Conservation (phyloP, 1,140 invertebrate genomes). For the Platyscapa corneri region DNA sequence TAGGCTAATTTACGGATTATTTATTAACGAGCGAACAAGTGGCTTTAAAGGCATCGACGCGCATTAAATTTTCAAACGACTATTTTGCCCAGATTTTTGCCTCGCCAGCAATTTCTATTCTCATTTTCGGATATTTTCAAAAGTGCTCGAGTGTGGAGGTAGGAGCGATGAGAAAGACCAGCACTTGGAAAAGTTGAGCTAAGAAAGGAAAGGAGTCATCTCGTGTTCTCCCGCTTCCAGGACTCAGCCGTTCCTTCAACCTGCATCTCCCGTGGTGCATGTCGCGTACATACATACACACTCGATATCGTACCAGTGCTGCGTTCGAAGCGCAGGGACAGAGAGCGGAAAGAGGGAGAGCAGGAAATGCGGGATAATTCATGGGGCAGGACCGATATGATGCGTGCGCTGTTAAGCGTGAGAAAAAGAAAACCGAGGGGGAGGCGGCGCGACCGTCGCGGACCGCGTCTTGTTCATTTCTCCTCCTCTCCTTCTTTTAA, state of each 20-base stretch:
- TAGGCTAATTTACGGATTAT: background rate
- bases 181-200: background rate
- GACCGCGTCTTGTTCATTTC: background rate
- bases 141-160: background rate
- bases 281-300: slow-evolving; percentile 16
- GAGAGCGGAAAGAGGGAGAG: background rate
- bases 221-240: slow-evolving; percentile 19
- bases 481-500: background rate
- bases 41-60: no score
- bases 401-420: slow-evolving; percentile 36
- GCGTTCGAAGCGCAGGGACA: background rate
- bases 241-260: background rate
- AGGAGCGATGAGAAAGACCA: background rate
- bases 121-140: background rate
- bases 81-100: no score
- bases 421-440: slow-evolving; percentile 49
- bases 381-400: slow-evolving; percentile 28
- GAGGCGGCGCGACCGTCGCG: background rate
- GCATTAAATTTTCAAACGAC: background rate
- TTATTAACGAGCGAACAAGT: background rate
- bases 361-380: slow-evolving; percentile 58
- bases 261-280: slow-evolving; percentile 23
- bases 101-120: background rate
- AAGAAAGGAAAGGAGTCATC: no score
- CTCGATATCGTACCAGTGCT: background rate